phyloP scores from a whole-genome alignment of 2,113 vertebrate genomes.

The Corydoras maculifer region DNA sequence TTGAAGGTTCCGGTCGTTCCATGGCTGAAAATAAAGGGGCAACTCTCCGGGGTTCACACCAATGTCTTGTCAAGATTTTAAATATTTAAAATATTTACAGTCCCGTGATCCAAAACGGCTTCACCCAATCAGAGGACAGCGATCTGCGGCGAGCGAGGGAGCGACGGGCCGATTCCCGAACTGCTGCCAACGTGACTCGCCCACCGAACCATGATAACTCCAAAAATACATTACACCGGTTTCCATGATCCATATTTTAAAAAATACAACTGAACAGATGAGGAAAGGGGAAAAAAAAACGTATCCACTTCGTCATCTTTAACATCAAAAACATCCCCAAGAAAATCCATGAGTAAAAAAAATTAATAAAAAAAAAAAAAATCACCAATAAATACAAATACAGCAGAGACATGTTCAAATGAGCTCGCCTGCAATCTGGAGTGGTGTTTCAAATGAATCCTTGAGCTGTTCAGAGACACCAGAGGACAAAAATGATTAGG shows the following conservation, averaged over 20 bases:
- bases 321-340: slow-evolving; percentile 50
- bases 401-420: slow-evolving; percentile 68
- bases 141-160: slow-evolving; percentile 57
- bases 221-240: slow-evolving; percentile 50
- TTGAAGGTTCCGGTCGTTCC: slow-evolving; percentile 30
- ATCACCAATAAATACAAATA: slow-evolving; percentile 69
- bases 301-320: slow-evolving; percentile 47
- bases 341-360: slow-evolving; percentile 43
- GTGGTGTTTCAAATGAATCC: slow-evolving; percentile 44
- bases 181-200: slow-evolving; percentile 32
- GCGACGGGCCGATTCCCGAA: slow-evolving; percentile 30
- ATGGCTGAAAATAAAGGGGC: slow-evolving; percentile 46
- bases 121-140: slow-evolving; percentile 33
- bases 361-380: slow-evolving; percentile 45
- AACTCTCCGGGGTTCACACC: slow-evolving; percentile 46
- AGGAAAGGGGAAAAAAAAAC: slow-evolving; percentile 53
- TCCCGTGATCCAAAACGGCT: slow-evolving; percentile 76
- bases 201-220: slow-evolving; percentile 49
- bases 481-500: background rate
- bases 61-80: slow-evolving; percentile 60
- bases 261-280: slow-evolving; percentile 50
- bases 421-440: slow-evolving; percentile 41
- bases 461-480: background rate
- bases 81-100: slow-evolving; percentile 97
- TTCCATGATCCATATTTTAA: slow-evolving; percentile 45